Evolutionary conservation across 2,888 invertebrate species (phyloP), one percentile per base, ranked within the genome.

Genomic region (Eristalis tenax): DNA sequence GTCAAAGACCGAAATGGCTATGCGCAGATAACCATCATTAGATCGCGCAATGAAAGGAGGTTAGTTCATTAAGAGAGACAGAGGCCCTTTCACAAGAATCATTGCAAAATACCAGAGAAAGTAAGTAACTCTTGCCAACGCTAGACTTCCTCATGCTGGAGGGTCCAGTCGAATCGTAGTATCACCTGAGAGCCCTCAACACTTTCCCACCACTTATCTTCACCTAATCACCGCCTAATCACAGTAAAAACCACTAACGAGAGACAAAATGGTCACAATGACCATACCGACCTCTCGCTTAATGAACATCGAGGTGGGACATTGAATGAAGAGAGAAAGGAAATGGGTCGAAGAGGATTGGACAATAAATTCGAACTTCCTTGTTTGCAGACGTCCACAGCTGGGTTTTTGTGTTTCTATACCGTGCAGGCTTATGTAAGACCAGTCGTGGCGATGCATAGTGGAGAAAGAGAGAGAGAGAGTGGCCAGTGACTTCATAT

Each of bases 371-470:
- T 50, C 76, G 5, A 50, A 50, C 50, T 50, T 81, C 81, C 85
- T 81, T 68, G 63, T 73, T 68, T 35, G 68, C 70, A 66, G 50
- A 56, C 75, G 70, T 57, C 18, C 28, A 65, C 40, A 61, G 22
- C 68, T 73, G 68, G 38, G 82, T 65, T 26, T 82, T 38, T 82
- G 76, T 74, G 78, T 74, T 68, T 73, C 65, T 77, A 40, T 77
- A 77, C 61, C 43, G 40, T 15, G 50, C 23, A 15, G n/a, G n/a
- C 50, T 76, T 85, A 69, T 38, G 69, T 69, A 77, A 84, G 50
- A 13, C 13, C 18, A 43, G 4, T 35, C 11, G 11, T 35, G 18
- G 23, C 59, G n/a, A 50, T 57, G 38, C 32, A 23, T 23, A 32
- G 4, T 1, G 32, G 35, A 35, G 35, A 35, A 2, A 11, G 11